These are phyloP conservation scores for Halichoerus grypus DNA, from an alignment of 2,113 vertebrate species.

Conservation along the genomic window DNA sequence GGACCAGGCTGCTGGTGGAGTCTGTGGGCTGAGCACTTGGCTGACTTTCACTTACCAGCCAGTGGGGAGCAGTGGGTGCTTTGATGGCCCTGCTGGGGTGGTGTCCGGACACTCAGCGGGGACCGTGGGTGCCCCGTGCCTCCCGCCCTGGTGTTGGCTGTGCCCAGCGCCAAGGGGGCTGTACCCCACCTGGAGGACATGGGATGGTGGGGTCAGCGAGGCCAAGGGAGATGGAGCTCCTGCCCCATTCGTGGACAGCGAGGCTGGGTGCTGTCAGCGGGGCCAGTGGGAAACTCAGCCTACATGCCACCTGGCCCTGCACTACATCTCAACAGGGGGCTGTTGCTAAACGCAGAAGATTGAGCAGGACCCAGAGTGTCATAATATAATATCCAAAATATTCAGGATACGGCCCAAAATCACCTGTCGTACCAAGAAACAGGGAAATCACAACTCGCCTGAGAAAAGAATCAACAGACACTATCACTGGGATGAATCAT, in stretches of 20 bases:
- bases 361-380: background rate
- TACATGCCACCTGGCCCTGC: rapidly evolving
- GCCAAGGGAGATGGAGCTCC: background rate
- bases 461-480: background rate
- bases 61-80: too few relatives aligned
- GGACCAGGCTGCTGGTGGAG: background rate
- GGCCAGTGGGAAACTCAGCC: background rate
- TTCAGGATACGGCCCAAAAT: too few relatives aligned
- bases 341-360: background rate
- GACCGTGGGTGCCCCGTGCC: background rate
- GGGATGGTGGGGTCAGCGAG: background rate
- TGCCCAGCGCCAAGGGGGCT: background rate
- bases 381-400: background rate
- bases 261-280: background rate
- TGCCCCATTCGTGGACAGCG: background rate
- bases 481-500: background rate
- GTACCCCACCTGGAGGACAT: rapidly evolving
- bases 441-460: background rate
- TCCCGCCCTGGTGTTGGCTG: background rate
- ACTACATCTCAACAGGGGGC: too few relatives aligned
- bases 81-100: background rate
- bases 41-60: background rate
- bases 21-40: background rate
- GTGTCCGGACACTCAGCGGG: background rate
- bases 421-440: background rate